Base-by-base conservation (phyloP, 2,888 invertebrate species). In the Pollenia angustigena region DNA sequence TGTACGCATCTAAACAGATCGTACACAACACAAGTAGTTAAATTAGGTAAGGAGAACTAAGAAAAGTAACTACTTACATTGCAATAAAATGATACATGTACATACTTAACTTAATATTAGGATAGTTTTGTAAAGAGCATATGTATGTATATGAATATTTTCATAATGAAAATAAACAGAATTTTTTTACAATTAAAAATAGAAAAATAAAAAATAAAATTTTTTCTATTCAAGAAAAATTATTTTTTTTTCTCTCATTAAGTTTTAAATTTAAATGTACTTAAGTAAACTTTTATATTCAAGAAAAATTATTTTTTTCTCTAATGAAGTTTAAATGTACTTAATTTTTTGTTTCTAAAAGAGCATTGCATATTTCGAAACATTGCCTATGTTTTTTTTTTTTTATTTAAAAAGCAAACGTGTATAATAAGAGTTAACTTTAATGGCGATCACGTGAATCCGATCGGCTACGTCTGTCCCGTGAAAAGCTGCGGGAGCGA, bases 391-490 rank as follows among this genome's bases (percentile, higher is more conserved):
- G 12, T 68, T 18, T 60, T 52, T 58, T 69, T 40, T 23, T 66
- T 62, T 60, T 42, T 52, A 60, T 44, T 18, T 56, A 44, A 69
- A 75, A 68, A 58, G 48, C 50, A 72, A 79, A 68, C 44, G 56
- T 46, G 62, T 42, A 10, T 42, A 66, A 66, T 7, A 16, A 32
- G 18, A 52, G 48, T 69, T 58, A 56, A 12, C 56, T 88, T 91
- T 93, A 95, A 90, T 95, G 94, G 79, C 95, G 94, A 91, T 95
- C 95, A 89, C 95, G 93, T 40, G 95, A 95, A 90, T 95, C 94
- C 74, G 95, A 94, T 89, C 95, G 94, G 91, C 94, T 95, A 88
- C 94, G 93, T 89, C 95, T 93, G 90, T 95, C 95, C 85, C 94
- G 93, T 89, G 95, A 95, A 89, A 94, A 94, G 89, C 94, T 95